Conservation (phyloP, 2,113 vertebrate species). For the Redunca redunca region DNA sequence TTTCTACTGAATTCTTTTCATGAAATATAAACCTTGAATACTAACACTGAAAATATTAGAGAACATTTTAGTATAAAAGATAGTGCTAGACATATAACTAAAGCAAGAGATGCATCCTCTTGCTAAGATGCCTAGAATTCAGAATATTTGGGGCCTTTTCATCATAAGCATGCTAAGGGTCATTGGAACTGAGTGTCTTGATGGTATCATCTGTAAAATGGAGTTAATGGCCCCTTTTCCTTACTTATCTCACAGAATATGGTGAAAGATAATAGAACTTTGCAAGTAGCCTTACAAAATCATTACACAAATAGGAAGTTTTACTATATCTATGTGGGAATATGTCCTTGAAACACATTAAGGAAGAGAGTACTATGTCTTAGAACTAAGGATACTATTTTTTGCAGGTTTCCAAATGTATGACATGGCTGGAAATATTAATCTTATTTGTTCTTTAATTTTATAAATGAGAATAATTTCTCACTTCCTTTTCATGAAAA, state of each 20-base stretch:
- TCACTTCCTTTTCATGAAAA: background rate
- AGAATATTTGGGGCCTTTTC: background rate
- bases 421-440: background rate
- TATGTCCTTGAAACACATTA: constrained; percentile 1
- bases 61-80: background rate
- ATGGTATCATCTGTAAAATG: constrained; percentile 14
- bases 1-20: background rate
- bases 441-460: background rate
- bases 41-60: background rate
- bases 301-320: background rate
- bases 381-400: background rate
- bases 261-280: background rate
- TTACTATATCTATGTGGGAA: background rate
- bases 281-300: background rate
- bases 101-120: background rate
- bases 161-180: background rate
- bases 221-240: background rate
- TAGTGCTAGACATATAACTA: background rate
- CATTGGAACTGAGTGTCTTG: background rate
- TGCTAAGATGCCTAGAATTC: background rate
- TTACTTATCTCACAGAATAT: background rate
- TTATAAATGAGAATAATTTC: background rate
- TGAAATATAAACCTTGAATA: background rate
- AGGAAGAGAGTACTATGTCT: background rate
- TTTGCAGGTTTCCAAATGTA: background rate